A percentile compares a stretch with the other conserved stretches of the same genome.
Conservation (phyloP, 2,113 vertebrate species). For the Lophius piscatorius region DNA sequence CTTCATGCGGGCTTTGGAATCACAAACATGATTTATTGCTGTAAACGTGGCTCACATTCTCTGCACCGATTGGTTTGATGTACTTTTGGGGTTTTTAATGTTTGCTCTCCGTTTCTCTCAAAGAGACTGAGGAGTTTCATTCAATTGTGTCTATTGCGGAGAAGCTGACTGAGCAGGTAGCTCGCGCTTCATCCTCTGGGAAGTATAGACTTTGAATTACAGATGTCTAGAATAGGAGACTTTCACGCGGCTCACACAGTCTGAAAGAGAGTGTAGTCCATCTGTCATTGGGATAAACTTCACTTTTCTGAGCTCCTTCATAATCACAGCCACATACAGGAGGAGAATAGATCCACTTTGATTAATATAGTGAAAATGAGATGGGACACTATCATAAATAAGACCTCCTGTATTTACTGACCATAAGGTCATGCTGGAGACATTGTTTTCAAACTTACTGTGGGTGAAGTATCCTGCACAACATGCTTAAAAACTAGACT, state of each 20-base stretch:
- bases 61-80: background rate
- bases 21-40: background rate
- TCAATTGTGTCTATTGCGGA: slow-evolving; percentile 66
- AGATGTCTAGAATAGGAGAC: background rate
- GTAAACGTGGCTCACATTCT: background rate
- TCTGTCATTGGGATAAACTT: slow-evolving; percentile 76
- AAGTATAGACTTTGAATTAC: slow-evolving; percentile 52
- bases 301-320: slow-evolving; percentile 51
- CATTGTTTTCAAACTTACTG: background rate
- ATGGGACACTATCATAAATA: no score
- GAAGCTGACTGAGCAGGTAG: slow-evolving; percentile 59
- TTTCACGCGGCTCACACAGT: slow-evolving; percentile 5
- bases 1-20: slow-evolving; percentile 3
- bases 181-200: slow-evolving; percentile 58
- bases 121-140: slow-evolving; percentile 78
- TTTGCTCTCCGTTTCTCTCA: slow-evolving; percentile 35
- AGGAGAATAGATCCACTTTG: slow-evolving; percentile 1
- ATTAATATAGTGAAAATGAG: no score
- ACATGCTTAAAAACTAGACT: slow-evolving; percentile 38
- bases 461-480: background rate
- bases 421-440: background rate
- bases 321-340: slow-evolving; percentile 8
- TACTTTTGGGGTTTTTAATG: slow-evolving; percentile 3
- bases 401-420: background rate
- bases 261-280: slow-evolving; percentile 23